Base-by-base conservation (phyloP, 2,113 vertebrate species). In the Chinchilla lanigera region DNA sequence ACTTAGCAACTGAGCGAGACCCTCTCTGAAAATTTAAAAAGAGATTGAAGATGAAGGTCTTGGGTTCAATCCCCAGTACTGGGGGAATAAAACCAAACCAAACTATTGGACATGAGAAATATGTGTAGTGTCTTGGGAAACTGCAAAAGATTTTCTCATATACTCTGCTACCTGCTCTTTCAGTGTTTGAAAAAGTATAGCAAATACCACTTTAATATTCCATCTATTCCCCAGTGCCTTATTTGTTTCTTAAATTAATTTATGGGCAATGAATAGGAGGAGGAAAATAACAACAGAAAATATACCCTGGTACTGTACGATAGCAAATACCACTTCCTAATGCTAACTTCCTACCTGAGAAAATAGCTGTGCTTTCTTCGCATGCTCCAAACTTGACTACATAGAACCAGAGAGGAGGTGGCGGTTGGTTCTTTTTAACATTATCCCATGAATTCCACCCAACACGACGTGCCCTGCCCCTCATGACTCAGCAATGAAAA, bases 241-340 rank as follows among this genome's bases (percentile, higher is more conserved):
- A 16, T 78, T 96, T 90, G 26, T 73, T 96, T 94, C 92, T 93
- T 90, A 95, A 77, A 95, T 71, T 73, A 93, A 92, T 69, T 95
- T 52, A 84, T 11, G 3, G 28, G 35, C 83, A 86, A n/a, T 22
- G 24, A 61, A 63, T 73, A 22, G 30, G 41, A 35, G n/a, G 12
- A 71, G 24, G 28, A 69, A 75, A 95, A 77, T 73, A 90, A 71
- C 33, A 69, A 16, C 9, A 69, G 44, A 38, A 52, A 20, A 82
- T 61, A 58, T 26, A 86, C n/a, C 69, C 93, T 69, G 4, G 41
- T 67, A 54, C 28, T 75, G 3, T 1, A 9, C 9, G 35, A 78
- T 67, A 91, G 69, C 14, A 3, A 77, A n/a, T 65, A 80, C 50
- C 33, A 67, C 73, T 91, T 93, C 67, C 80, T 90, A 86, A 33